Percentiles rank a stretch among this genome's conserved stretches.
Evolutionary conservation across 2,113 vertebrate species (phyloP).

Genomic region (Oreochromis aureus): DNA sequence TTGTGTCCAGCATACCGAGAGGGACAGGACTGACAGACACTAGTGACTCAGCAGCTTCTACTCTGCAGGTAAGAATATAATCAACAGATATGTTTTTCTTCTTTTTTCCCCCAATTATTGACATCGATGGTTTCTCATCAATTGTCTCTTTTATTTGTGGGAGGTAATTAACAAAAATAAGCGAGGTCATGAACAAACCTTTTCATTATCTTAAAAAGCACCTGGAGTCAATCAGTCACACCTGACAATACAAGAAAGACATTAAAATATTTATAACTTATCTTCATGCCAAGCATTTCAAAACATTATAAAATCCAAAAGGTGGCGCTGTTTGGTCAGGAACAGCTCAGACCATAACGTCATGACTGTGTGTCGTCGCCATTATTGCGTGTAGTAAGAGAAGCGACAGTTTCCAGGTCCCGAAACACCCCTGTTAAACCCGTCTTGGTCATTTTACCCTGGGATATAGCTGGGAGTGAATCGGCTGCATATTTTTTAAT

Average conservation of each 20-base stretch:
- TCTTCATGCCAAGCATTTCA: not conserved
- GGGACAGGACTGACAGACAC: too few species aligned
- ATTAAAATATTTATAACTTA: not conserved
- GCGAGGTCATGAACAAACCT: not conserved
- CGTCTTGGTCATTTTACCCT: rapidly evolving
- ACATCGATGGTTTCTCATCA: not conserved
- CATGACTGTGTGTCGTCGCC: not conserved
- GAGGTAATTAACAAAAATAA: rapidly evolving
- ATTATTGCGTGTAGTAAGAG: not conserved
- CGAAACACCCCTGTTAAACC: not conserved
- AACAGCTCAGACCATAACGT: not conserved
- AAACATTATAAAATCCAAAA: rapidly evolving
- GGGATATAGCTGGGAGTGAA: rapidly evolving
- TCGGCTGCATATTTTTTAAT: not conserved
- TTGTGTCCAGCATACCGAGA: too few species aligned
- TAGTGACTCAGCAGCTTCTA: too few species aligned
- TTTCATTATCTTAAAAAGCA: not conserved
- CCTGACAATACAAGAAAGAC: not conserved
- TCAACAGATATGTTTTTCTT: constrained; percentile 60
- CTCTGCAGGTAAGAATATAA: constrained; percentile 16
- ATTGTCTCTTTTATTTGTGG: constrained; percentile 56
- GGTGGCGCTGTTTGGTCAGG: not conserved
- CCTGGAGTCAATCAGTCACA: rapidly evolving
- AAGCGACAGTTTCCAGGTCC: rapidly evolving
- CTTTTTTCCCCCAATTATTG: rapidly evolving